Evolutionary conservation across 1,140 invertebrate species (phyloP).

Genomic region (Brachionus paranguensis): DNA sequence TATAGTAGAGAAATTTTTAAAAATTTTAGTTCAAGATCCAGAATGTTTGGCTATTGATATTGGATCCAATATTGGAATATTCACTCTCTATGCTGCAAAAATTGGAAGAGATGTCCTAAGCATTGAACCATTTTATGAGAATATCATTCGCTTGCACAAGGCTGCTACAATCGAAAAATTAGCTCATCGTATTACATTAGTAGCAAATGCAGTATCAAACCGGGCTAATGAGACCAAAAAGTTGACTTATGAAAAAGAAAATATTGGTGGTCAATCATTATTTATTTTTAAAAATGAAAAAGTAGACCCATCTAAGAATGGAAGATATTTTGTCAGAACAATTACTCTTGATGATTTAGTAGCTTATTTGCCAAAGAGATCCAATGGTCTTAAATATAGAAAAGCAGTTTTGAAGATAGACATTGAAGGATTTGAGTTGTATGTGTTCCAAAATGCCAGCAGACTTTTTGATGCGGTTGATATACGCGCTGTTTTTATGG

Average conservation of each 20-base stretch:
- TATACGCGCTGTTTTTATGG: slow-evolving; percentile 12
- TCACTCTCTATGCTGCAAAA: not conserved
- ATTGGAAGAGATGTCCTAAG: not conserved
- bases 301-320: not conserved
- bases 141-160: not conserved
- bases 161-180: not conserved
- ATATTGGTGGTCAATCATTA: slow-evolving; percentile 8
- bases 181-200: not conserved
- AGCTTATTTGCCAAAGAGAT: not conserved
- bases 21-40: not conserved
- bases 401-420: slow-evolving; percentile 17
- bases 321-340: not conserved
- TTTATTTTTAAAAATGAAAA: not conserved
- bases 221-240: not conserved
- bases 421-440: slow-evolving; percentile 4
- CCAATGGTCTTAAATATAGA: not conserved
- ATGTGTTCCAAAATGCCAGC: slow-evolving; percentile 4
- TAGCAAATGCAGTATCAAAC: slow-evolving; percentile 6
- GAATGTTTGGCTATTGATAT: not conserved
- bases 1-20: not conserved
- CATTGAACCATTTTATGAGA: not conserved
- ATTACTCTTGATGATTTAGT: slow-evolving; percentile 23
- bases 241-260: not conserved
- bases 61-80: not conserved
- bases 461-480: not conserved